Evolutionary conservation across 1,140 invertebrate genomes (phyloP).

Genomic region (Meloidogyne floridensis): DNA sequence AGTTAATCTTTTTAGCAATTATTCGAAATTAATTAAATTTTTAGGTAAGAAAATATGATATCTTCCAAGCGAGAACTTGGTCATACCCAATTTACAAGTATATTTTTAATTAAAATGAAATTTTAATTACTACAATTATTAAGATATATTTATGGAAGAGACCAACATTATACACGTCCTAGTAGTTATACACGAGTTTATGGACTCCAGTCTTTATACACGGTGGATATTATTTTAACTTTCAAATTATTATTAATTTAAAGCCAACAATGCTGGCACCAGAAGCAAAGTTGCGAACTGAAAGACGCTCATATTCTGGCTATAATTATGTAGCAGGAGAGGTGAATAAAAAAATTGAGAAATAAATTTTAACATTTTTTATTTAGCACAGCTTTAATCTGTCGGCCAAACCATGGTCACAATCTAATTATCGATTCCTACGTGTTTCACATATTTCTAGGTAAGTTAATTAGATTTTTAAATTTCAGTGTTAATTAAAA

Average conservation of each 20-base stretch:
- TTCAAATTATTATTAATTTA: background rate
- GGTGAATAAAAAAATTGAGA: background rate
- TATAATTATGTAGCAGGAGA: conserved; percentile 57
- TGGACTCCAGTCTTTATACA: conserved; percentile 51
- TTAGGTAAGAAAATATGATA: conserved; percentile 52
- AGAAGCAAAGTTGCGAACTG: conserved; percentile 37
- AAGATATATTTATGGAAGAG: conserved; percentile 56
- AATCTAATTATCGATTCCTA: conserved; percentile 49
- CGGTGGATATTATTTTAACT: conserved; percentile 12
- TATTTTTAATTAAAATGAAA: conserved; percentile 4
- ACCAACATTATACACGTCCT: conserved; percentile 47
- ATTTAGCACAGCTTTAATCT: conserved; percentile 46
- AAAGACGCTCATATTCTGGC: conserved; percentile 48
- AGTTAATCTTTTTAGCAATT: background rate
- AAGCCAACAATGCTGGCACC: conserved; percentile 51
- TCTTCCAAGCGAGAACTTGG: conserved; percentile 56
- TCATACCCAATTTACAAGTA: conserved; percentile 58
- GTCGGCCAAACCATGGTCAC: conserved; percentile 54
- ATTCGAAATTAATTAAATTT: background rate
- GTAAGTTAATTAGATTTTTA: conserved; percentile 32
- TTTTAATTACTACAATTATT: background rate
- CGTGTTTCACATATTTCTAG: conserved; percentile 47
- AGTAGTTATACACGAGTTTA: conserved; percentile 54
- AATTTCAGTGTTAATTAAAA: background rate
- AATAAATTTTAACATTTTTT: background rate